phyloP scores from a whole-genome alignment of 2,888 invertebrate species.

The Muschampia plurimacula region DNA sequence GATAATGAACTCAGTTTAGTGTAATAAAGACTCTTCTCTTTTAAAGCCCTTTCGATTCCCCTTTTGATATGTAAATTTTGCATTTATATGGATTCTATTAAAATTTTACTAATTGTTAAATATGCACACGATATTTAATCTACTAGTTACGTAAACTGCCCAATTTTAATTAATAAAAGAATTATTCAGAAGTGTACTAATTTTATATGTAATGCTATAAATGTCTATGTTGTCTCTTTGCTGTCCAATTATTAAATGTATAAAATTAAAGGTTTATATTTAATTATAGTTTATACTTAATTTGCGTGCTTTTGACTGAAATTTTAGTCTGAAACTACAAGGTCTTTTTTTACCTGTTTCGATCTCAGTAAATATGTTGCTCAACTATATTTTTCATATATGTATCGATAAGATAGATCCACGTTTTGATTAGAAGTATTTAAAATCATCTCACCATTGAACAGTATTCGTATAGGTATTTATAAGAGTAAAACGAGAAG shows the following conservation, averaged over 20 bases:
- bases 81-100: conserved; percentile 35
- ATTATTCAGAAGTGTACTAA: background rate
- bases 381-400: conserved; percentile 7
- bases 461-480: background rate
- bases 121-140: conserved; percentile 26
- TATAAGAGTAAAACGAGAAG: conserved; percentile 16
- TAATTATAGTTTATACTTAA: background rate
- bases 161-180: conserved; percentile 11
- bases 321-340: conserved; percentile 1
- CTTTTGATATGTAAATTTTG: conserved; percentile 32
- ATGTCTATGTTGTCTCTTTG: background rate
- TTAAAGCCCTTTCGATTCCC: conserved; percentile 30
- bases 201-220: background rate
- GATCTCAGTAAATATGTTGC: conserved; percentile 23
- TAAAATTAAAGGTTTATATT: background rate
- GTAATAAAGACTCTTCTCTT: conserved; percentile 7
- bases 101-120: conserved; percentile 19
- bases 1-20: conserved; percentile 27
- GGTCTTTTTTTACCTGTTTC: conserved; percentile 8
- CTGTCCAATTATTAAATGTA: conserved; percentile 1
- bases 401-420: conserved; percentile 8
- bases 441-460: conserved; percentile 2
- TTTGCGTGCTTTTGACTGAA: background rate
- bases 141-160: conserved; percentile 13
- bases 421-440: background rate